Base-by-base conservation (phyloP, 2,797 vertebrate genomes). In the Antrozous pallidus region DNA sequence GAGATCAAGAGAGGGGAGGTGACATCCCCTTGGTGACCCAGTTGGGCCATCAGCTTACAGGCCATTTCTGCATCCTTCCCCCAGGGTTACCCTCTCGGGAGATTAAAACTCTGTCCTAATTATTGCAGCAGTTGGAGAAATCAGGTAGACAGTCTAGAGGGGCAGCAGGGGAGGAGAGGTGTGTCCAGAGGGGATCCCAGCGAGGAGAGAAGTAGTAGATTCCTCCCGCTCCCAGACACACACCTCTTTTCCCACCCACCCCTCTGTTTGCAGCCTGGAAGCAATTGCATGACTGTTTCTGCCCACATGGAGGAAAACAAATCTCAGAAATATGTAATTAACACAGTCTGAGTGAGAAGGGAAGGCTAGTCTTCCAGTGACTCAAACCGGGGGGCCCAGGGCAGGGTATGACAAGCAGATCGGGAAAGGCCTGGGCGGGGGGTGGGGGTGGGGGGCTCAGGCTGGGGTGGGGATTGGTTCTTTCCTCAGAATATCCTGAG, bases 221-320 rank as follows among this genome's bases (percentile, higher is more conserved):
- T 58, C 69, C 69, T 71, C 61, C 67, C 0, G 1, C 70, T 28
- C 28, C 20, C 13, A 22, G 14, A 40, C 56, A 79, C 51, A 40
- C 6, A 70, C 84, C 79, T 75, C 88, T 88, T 38, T 87, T 6
- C 77, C 90, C 65, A 63, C 75, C 58, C 71, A 47, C 38, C 49
- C 47, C 73, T 91, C 71, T 90, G 87, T 78, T 78, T 93, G 58
- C 74, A 75, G 85, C 40, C 8, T 22, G 70, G 82, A 70, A 89
- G 80, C 54, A 2, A 31, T 33, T 17, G 3, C 67, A 17, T 0
- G 0, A 24, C 69, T 54, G 17, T 81, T 65, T 91, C 93, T 90
- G 80, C 96, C 93, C 77, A 95, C 95, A n/a, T 0, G 0, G 92
- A 88, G 94, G 93, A 92, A 92, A 95, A 92, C 79, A 75, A 40